phyloP scores from a whole-genome alignment of 1,140 invertebrate species.

The Cylas formicarius region DNA sequence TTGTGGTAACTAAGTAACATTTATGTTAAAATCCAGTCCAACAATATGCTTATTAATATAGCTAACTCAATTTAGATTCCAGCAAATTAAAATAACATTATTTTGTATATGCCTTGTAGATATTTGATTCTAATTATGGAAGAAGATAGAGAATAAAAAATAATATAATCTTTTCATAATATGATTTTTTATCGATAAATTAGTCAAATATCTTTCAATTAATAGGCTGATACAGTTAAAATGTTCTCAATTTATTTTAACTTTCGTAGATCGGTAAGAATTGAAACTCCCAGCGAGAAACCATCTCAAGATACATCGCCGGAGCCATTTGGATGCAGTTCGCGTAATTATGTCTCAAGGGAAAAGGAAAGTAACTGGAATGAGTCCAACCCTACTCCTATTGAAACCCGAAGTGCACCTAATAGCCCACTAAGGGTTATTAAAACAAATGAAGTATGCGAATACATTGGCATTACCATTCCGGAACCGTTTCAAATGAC shows the following conservation, averaged over 20 bases:
- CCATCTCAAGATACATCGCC: conserved; percentile 15
- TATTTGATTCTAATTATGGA: conserved; percentile 1
- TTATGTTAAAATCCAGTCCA: too few species aligned
- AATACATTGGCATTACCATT: conserved; percentile 47
- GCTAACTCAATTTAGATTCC: too few species aligned
- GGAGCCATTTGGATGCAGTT: conserved; percentile 20
- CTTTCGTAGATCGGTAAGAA: conserved; percentile 37
- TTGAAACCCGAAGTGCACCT: conserved; percentile 45
- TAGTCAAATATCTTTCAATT: not conserved
- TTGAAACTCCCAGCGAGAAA: conserved; percentile 37
- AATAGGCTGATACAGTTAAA: too few species aligned
- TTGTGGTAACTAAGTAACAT: too few species aligned
- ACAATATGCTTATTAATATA: too few species aligned
- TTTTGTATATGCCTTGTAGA: too few species aligned
- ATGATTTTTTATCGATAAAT: not conserved
- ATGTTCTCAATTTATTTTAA: too few species aligned
- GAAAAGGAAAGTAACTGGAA: too few species aligned
- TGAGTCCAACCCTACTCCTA: conserved; percentile 22
- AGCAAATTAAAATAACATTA: too few species aligned
- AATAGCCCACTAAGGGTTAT: conserved; percentile 45
- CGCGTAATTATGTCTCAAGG: conserved; percentile 25
- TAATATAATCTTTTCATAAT: not conserved
- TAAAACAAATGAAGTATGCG: conserved; percentile 33
- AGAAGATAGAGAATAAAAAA: too few species aligned
- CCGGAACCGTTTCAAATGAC: conserved; percentile 62